Evolutionary conservation across 2,113 vertebrate species (phyloP).

Genomic region (Mus musculus): DNA sequence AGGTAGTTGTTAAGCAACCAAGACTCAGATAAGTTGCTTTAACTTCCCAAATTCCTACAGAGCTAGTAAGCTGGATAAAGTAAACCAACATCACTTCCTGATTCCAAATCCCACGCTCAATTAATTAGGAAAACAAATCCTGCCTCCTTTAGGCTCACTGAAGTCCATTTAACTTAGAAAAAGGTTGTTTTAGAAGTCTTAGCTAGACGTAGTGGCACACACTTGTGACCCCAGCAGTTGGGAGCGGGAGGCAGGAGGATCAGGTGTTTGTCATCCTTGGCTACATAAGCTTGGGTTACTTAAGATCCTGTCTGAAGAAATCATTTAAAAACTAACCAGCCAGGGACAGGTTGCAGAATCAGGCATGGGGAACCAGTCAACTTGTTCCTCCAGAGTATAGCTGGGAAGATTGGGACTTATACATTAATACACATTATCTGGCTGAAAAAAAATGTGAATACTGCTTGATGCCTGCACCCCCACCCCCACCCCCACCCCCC

Average conservation of each 20-base stretch:
- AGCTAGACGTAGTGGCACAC: background rate
- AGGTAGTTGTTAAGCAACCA: background rate
- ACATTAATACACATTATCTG: background rate
- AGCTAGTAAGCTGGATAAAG: conserved; percentile 14
- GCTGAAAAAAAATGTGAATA: background rate
- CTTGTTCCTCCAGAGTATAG: background rate
- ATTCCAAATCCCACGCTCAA: background rate
- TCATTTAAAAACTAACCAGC: background rate
- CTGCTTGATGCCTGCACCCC: background rate
- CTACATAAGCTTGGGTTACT: background rate
- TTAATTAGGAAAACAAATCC: background rate
- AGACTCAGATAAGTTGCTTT: background rate
- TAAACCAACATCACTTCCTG: background rate
- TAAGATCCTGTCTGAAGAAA: background rate
- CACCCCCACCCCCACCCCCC: too few species aligned
- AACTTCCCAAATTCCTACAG: background rate
- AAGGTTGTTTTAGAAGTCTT: background rate
- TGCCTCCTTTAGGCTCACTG: background rate
- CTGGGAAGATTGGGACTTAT: conserved; percentile 8
- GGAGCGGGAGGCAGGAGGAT: background rate
- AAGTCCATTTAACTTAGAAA: background rate
- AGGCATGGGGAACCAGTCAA: background rate
- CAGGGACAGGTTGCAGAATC: background rate
- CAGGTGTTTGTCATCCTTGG: background rate
- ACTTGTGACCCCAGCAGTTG: background rate